Evolutionary conservation across 2,888 invertebrate genomes (phyloP).

Genomic region (Drosophila demipolita): DNA sequence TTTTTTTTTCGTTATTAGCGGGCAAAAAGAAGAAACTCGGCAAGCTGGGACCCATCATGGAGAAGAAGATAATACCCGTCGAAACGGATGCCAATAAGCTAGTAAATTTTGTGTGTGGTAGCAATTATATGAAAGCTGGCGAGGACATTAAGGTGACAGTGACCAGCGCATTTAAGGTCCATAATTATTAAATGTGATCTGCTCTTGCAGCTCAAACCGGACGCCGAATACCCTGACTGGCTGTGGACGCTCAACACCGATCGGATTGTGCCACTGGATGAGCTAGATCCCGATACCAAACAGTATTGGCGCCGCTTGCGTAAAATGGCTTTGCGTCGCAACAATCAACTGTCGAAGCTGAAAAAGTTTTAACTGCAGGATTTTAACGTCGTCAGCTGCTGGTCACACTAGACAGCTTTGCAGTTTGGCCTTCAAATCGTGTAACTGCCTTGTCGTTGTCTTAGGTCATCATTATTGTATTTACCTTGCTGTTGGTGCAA

Average conservation of each 20-base stretch:
- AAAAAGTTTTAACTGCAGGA: slow-evolving; percentile 86
- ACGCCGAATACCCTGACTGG: slow-evolving; percentile 96
- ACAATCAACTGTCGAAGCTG: slow-evolving; percentile 88
- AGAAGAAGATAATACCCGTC: slow-evolving; percentile 91
- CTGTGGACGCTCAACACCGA: slow-evolving; percentile 92
- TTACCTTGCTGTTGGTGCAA: slow-evolving; percentile 51
- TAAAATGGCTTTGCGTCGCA: slow-evolving; percentile 87
- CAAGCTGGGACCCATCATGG: slow-evolving; percentile 87
- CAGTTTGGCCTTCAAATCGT: slow-evolving; percentile 42
- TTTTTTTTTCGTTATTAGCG: slow-evolving; percentile 14
- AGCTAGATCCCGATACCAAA: slow-evolving; percentile 91
- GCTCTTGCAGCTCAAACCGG: slow-evolving; percentile 87
- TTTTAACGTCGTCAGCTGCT: neutral
- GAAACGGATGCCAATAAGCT: slow-evolving; percentile 93
- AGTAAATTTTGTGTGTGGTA: slow-evolving; percentile 92
- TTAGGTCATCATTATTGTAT: slow-evolving; percentile 33
- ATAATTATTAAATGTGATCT: neutral
- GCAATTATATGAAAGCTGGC: slow-evolving; percentile 92
- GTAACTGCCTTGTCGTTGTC: slow-evolving; percentile 8
- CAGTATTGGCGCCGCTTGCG: slow-evolving; percentile 93
- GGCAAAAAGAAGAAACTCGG: slow-evolving; percentile 88
- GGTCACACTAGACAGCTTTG: slow-evolving; percentile 32
- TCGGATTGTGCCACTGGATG: slow-evolving; percentile 88
- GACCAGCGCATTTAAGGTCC: neutral
- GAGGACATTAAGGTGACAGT: slow-evolving; percentile 89